Evolutionary conservation across 1,140 invertebrate species (phyloP).

Genomic region (Bombus pyrosoma): DNA sequence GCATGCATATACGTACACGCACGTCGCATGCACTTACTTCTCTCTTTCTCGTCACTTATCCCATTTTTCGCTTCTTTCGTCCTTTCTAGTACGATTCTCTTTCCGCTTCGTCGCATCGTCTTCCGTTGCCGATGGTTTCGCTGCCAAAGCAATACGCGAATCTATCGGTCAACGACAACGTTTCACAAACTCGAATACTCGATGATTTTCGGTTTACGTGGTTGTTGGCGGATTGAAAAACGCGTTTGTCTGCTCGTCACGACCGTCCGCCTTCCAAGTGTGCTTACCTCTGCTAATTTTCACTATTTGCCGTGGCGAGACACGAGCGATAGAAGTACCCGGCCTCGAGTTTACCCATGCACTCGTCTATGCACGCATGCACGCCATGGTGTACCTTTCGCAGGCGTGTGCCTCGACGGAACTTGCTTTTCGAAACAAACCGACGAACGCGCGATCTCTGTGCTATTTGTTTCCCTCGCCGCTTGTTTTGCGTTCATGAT

Average conservation of each 20-base stretch:
- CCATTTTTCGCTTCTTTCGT: neutral
- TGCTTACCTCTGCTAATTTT: slow-evolving; percentile 5
- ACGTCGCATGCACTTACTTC: neutral
- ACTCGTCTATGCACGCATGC: slow-evolving; percentile 62
- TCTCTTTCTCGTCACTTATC: neutral
- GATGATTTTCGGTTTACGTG: neutral
- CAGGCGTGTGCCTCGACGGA: slow-evolving; percentile 61
- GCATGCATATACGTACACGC: slow-evolving; percentile 54
- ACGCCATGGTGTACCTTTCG: slow-evolving; percentile 65
- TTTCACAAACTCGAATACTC: neutral
- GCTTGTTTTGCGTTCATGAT: neutral
- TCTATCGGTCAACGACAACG: neutral
- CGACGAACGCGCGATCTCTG: neutral
- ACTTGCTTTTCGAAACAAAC: too few relatives aligned
- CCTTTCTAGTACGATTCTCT: neutral
- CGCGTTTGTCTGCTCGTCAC: neutral
- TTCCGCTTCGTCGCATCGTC: neutral
- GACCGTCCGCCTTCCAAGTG: neutral
- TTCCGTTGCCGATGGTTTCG: neutral
- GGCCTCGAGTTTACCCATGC: slow-evolving; percentile 49
- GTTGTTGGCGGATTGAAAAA: neutral
- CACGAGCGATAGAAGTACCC: neutral
- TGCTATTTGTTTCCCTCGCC: slow-evolving; percentile 22
- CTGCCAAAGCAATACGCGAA: too few relatives aligned
- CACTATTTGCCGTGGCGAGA: neutral